Conservation (phyloP, 2,888 invertebrate genomes). For the Schizaphis graminum region DNA sequence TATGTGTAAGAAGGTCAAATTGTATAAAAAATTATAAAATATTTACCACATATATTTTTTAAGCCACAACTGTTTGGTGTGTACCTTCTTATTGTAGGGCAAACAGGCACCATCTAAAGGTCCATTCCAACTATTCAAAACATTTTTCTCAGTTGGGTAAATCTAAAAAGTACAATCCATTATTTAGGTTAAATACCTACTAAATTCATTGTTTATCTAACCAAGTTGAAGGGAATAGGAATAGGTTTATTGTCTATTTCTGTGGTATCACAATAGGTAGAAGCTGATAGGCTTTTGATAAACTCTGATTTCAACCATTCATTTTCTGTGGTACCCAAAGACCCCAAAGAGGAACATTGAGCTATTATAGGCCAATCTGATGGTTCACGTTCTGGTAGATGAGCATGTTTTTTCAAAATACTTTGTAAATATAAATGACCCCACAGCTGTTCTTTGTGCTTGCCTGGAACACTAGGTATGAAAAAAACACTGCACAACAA, state of each 20-base stretch:
- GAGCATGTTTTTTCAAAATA: constrained; percentile 78
- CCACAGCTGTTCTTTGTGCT: constrained; percentile 79
- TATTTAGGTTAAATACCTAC: not conserved
- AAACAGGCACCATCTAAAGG: constrained; percentile 88
- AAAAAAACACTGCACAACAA: constrained; percentile 81
- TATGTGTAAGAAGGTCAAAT: not conserved
- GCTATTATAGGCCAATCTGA: constrained; percentile 80
- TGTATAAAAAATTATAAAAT: constrained; percentile 48
- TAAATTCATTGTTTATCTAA: constrained; percentile 67
- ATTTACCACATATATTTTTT: constrained; percentile 82
- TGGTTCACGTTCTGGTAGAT: constrained; percentile 72
- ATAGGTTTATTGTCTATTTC: constrained; percentile 72
- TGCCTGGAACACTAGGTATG: constrained; percentile 88
- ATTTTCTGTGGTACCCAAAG: constrained; percentile 71
- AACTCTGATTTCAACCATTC: constrained; percentile 85
- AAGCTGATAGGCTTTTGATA: constrained; percentile 66
- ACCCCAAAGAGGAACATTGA: constrained; percentile 92
- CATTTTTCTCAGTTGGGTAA: constrained; percentile 87
- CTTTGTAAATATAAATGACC: constrained; percentile 76
- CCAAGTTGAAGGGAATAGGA: constrained; percentile 74
- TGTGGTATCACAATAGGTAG: constrained; percentile 72
- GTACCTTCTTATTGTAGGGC: constrained; percentile 84
- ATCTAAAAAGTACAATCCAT: constrained; percentile 71
- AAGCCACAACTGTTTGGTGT: constrained; percentile 87
- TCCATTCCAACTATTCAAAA: constrained; percentile 86